phyloP scores from a whole-genome alignment of 2,888 invertebrate species.

The Thymelicus sylvestris region DNA sequence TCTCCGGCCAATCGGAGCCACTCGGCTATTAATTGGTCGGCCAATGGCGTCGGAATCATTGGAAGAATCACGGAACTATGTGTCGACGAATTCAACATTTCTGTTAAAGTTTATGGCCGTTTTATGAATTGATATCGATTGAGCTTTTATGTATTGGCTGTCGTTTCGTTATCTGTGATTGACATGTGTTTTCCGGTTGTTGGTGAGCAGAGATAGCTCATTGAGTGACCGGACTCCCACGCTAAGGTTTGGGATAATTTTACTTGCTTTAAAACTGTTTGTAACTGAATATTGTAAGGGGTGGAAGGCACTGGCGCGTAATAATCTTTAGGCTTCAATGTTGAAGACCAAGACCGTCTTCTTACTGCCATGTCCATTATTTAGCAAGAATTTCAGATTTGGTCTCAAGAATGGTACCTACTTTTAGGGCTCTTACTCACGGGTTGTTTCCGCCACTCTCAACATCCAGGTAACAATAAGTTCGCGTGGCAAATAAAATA shows the following conservation, averaged over 20 bases:
- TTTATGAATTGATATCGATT: slow-evolving; percentile 27
- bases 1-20: slow-evolving; percentile 48
- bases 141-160: slow-evolving; percentile 10
- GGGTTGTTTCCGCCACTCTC: too few species aligned
- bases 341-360: too few species aligned
- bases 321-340: too few species aligned
- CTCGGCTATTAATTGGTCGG: background rate
- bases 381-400: too few species aligned
- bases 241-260: background rate
- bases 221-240: slow-evolving; percentile 3
- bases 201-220: background rate
- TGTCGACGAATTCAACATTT: slow-evolving; percentile 19
- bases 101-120: slow-evolving; percentile 18
- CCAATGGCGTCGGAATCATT: slow-evolving; percentile 34
- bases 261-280: background rate
- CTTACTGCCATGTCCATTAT: too few species aligned
- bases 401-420: too few species aligned
- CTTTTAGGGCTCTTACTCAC: too few species aligned
- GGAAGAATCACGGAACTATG: slow-evolving; percentile 31
- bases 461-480: too few species aligned
- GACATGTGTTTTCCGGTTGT: slow-evolving; percentile 21
- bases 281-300: too few species aligned
- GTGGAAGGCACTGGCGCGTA: too few species aligned
- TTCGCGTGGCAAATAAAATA: too few species aligned
- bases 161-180: slow-evolving; percentile 5